Evolutionary conservation across 2,797 vertebrate genomes (phyloP).

Genomic region (Cossypha heuglini): DNA sequence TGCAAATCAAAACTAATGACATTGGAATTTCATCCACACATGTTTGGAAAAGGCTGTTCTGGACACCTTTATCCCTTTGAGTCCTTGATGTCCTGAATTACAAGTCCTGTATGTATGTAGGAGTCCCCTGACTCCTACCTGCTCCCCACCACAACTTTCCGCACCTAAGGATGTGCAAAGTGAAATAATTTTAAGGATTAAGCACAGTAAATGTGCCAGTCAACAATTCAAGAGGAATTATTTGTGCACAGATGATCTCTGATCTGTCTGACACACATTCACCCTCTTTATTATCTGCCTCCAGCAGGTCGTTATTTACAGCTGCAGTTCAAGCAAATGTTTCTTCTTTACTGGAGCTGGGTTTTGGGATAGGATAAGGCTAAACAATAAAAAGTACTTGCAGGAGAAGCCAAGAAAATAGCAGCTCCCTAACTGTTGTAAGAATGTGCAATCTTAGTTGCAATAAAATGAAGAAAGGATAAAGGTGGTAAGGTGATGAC

Average conservation of each 20-base stretch:
- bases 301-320: not conserved
- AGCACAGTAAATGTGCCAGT: not conserved
- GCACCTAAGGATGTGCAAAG: not conserved
- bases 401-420: not conserved
- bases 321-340: not conserved
- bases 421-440: not conserved
- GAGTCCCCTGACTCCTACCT: not conserved
- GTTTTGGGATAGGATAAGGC: not conserved
- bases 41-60: not conserved
- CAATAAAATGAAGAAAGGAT: not conserved
- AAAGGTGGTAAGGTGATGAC: fast-evolving
- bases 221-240: not conserved
- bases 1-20: not conserved
- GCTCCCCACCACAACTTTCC: not conserved
- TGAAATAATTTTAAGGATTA: not conserved
- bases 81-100: not conserved
- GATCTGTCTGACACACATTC: not conserved
- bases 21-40: not conserved
- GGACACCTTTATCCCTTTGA: not conserved
- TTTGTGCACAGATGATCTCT: not conserved
- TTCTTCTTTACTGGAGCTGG: not conserved
- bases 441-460: not conserved
- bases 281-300: not conserved
- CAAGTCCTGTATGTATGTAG: not conserved
- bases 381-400: not conserved